A percentile compares a stretch with the other conserved stretches of the same genome.
phyloP scores from a whole-genome alignment of 2,888 invertebrate species.

The Nomada fucata region DNA sequence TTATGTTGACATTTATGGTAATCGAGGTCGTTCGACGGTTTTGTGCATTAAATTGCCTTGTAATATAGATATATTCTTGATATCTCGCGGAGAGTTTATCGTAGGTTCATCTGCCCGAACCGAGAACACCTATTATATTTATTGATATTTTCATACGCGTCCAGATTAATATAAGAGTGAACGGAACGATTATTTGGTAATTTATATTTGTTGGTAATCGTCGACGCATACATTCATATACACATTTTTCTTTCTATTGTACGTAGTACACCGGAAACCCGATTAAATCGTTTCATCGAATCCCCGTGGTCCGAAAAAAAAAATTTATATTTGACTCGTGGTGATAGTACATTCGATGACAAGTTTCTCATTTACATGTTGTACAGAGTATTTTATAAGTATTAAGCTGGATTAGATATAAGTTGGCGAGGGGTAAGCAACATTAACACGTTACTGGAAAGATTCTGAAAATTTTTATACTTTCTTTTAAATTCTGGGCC shows the following conservation, averaged over 20 bases:
- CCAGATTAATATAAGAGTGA: constrained; percentile 37
- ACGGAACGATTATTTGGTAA: constrained; percentile 31
- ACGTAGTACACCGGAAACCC: constrained; percentile 4
- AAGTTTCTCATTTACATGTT: constrained; percentile 2
- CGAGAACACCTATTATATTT: constrained; percentile 62
- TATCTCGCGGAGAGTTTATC: constrained; percentile 56
- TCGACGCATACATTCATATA: constrained; percentile 19
- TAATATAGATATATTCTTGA: constrained; percentile 65
- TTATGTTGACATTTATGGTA: constrained; percentile 40
- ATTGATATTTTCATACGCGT: constrained; percentile 66
- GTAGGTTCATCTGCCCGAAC: constrained; percentile 44
- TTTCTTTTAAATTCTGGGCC: not conserved
- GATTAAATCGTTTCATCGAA: not conserved
- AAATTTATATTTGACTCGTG: not conserved
- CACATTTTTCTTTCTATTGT: constrained; percentile 10
- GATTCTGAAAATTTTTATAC: not conserved
- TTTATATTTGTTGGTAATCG: constrained; percentile 21
- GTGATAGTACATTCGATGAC: not conserved
- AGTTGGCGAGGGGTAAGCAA: constrained; percentile 2
- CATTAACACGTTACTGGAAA: not conserved
- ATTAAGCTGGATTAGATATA: constrained; percentile 25
- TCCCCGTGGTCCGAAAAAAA: not conserved
- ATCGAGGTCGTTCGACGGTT: constrained; percentile 38
- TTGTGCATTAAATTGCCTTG: constrained; percentile 57
- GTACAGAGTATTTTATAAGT: constrained; percentile 39